A percentile compares a stretch with the other conserved stretches of the same genome.
phyloP scores from a whole-genome alignment of 2,888 invertebrate genomes.

The Aethes cnicana region DNA sequence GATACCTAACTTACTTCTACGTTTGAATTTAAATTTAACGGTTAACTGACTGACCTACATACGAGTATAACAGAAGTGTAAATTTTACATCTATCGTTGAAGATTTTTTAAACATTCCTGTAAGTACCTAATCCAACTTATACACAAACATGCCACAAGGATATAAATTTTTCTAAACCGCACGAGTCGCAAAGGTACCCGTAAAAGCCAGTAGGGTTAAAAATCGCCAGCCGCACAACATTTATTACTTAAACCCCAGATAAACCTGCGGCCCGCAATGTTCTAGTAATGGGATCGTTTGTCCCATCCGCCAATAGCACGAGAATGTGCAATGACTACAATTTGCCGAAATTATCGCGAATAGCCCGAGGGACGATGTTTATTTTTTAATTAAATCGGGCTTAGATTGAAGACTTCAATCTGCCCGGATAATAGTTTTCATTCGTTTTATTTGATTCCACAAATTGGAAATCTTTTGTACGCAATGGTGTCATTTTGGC shows the following conservation, averaged over 20 bases:
- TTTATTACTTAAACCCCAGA: conserved; percentile 42
- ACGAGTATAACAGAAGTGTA: too few relatives aligned
- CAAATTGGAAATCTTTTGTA: conserved; percentile 32
- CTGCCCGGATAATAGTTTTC: conserved; percentile 26
- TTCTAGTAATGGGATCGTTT: conserved; percentile 60
- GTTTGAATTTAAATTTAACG: too few relatives aligned
- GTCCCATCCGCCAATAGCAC: conserved; percentile 52
- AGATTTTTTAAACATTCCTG: too few relatives aligned
- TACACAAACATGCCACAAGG: too few relatives aligned
- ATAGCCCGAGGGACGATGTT: conserved; percentile 44
- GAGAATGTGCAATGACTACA: conserved; percentile 47
- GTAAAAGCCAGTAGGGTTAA: conserved; percentile 23
- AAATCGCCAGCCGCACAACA: conserved; percentile 30
- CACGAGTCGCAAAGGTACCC: conserved; percentile 2
- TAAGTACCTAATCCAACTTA: too few relatives aligned
- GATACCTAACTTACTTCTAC: too few relatives aligned
- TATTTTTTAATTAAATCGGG: conserved; percentile 42
- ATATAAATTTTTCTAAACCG: background rate
- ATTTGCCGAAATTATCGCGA: conserved; percentile 49
- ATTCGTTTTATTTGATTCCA: conserved; percentile 25
- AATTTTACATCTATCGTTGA: too few relatives aligned
- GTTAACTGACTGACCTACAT: too few relatives aligned
- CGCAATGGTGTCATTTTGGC: conserved; percentile 21
- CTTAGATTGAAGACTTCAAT: conserved; percentile 32
- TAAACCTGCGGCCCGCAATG: conserved; percentile 51